Conservation (phyloP, 2,888 invertebrate genomes). For the Orthosia gracilis region DNA sequence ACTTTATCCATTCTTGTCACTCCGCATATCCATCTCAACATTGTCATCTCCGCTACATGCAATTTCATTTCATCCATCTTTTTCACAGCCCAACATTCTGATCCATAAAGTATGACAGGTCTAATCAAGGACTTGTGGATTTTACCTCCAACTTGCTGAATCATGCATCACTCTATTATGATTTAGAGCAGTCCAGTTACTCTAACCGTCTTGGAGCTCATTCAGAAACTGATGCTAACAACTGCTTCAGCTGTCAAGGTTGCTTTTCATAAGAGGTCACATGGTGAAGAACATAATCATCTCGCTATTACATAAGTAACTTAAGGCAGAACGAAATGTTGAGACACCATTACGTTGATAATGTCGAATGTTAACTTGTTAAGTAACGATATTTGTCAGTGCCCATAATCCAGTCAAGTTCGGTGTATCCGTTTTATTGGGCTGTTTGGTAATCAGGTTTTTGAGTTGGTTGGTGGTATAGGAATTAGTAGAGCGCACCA, state of each 20-base stretch:
- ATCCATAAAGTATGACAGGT: too few species aligned
- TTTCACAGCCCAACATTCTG: too few species aligned
- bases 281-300: slow-evolving; percentile 45
- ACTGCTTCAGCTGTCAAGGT: slow-evolving; percentile 59
- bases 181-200: slow-evolving; percentile 2
- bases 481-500: not conserved
- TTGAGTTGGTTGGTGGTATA: not conserved
- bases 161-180: not conserved
- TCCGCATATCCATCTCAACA: too few species aligned
- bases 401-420: slow-evolving; percentile 27
- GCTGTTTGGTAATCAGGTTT: slow-evolving; percentile 18
- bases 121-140: too few species aligned
- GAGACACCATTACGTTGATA: slow-evolving; percentile 64
- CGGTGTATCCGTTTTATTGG: slow-evolving; percentile 9
- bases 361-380: slow-evolving; percentile 62
- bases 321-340: slow-evolving; percentile 53
- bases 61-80: too few species aligned
- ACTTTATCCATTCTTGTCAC: too few species aligned
- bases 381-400: slow-evolving; percentile 56
- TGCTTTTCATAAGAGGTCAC: slow-evolving; percentile 46
- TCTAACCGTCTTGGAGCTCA: slow-evolving; percentile 32
- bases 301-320: slow-evolving; percentile 55
- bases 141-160: not conserved
- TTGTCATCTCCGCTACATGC: too few species aligned
- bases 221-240: slow-evolving; percentile 58